Evolutionary conservation across 64 coral and sea anemone species (phyloP).

Genomic region (Pocillopora damicornis): DNA sequence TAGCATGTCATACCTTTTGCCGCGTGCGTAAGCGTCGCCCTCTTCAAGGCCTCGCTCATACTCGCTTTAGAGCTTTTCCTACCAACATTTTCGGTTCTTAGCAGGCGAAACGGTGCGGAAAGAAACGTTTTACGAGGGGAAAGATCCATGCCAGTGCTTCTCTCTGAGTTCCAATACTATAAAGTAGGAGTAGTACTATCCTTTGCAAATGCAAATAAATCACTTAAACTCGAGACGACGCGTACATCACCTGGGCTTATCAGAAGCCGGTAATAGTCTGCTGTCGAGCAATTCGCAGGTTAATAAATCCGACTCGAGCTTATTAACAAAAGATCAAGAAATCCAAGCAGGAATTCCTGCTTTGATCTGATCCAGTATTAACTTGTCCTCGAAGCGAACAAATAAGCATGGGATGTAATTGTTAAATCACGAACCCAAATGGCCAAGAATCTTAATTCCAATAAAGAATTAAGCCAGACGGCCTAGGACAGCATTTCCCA

Average conservation of each 20-base stretch:
- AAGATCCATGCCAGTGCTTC: slow-evolving; percentile 6
- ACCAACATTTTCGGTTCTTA: neutral
- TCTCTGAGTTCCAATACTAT: neutral
- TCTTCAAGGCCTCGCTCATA: neutral
- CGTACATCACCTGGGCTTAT: slow-evolving; percentile 7
- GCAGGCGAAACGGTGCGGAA: slow-evolving; percentile 28
- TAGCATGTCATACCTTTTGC: slow-evolving; percentile 29
- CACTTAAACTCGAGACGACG: neutral
- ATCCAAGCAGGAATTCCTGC: slow-evolving; percentile 2
- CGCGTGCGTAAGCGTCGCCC: neutral
- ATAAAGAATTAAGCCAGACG: neutral
- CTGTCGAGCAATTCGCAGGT: slow-evolving; percentile 1
- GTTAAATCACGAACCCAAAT: neutral
- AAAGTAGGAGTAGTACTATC: neutral
- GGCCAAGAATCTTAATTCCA: neutral
- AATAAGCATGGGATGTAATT: neutral
- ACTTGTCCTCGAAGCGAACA: neutral
- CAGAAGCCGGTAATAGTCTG: slow-evolving; percentile 37
- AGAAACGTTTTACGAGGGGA: neutral
- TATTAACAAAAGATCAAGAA: slow-evolving; percentile 5
- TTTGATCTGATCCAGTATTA: neutral
- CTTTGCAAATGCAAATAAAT: neutral
- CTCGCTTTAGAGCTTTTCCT: neutral
- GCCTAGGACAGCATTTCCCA: slow-evolving; percentile 11
- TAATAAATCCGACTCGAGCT: slow-evolving; percentile 31